Evolutionary conservation across 1,140 invertebrate genomes (phyloP).

Genomic region (Apolygus lucorum): DNA sequence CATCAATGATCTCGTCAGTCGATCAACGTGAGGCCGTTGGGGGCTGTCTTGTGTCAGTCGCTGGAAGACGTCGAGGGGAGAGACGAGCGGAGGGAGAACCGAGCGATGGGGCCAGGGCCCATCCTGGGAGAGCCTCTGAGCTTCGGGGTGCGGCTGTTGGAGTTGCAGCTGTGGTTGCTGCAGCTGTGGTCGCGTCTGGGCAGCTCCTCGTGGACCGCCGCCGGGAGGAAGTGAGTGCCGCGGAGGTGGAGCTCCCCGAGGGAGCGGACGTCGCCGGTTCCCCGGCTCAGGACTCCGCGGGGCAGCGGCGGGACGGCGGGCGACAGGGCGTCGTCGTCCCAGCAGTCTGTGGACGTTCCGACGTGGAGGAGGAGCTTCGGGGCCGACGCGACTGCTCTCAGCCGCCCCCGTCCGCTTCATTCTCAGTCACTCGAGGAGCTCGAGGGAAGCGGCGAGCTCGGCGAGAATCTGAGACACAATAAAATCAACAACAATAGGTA

Average conservation of each 20-base stretch:
- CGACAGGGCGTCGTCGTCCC: neutral
- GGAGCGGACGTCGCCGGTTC: slow-evolving; percentile 4
- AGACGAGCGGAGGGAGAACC: neutral
- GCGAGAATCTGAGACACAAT: too few relatives aligned
- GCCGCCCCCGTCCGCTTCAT: neutral
- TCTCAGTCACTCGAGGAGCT: neutral
- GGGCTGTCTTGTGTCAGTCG: neutral
- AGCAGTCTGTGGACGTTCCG: slow-evolving; percentile 5
- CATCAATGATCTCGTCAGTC: too few relatives aligned
- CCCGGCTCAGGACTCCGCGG: slow-evolving; percentile 8
- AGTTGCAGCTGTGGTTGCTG: neutral
- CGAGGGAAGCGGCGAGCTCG: neutral
- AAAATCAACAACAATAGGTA: too few relatives aligned
- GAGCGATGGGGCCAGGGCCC: neutral
- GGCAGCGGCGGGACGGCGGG: neutral
- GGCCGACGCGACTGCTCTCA: neutral
- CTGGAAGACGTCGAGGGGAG: neutral
- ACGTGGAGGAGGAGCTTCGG: neutral
- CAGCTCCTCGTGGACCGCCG: neutral
- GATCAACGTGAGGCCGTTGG: too few relatives aligned
- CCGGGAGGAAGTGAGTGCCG: neutral
- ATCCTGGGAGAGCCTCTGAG: neutral
- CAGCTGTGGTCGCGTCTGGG: neutral
- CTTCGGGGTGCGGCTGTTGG: neutral
- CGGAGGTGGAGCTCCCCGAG: slow-evolving; percentile 11